Conservation (phyloP, 2,797 vertebrate species). For the Galaxias olidus region DNA sequence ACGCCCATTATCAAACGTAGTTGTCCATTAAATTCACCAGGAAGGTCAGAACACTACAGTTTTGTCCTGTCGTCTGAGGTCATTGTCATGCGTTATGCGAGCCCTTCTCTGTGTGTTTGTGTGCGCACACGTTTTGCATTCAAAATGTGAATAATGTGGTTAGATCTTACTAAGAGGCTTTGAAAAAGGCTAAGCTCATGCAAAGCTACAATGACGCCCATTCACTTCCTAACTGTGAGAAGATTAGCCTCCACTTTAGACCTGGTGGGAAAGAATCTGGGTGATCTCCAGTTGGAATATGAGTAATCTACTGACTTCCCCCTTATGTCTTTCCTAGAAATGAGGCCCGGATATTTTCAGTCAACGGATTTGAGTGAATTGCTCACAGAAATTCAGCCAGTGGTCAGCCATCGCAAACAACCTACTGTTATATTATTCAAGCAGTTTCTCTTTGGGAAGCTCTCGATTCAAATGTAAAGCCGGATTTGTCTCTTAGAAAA, state of each 20-base stretch:
- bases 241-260: conserved; percentile 54
- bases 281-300: conserved; percentile 26
- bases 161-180: conserved; percentile 71
- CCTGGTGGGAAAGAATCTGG: conserved; percentile 56
- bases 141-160: conserved; percentile 70
- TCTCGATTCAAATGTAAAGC: no score
- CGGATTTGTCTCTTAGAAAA: no score
- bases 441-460: no score
- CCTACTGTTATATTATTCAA: no score
- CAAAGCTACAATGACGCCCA: conserved; percentile 67
- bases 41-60: conserved; percentile 42
- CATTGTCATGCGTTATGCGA: conserved; percentile 50
- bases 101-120: conserved; percentile 40
- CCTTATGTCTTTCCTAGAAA: conserved; percentile 38
- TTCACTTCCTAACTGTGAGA: conserved; percentile 61
- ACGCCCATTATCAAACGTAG: conserved; percentile 30
- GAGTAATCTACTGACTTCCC: conserved; percentile 43
- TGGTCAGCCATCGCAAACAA: no score
- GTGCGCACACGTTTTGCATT: conserved; percentile 52
- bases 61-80: conserved; percentile 41
- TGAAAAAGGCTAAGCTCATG: conserved; percentile 71
- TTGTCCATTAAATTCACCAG: conserved; percentile 20
- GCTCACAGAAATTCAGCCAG: no score
- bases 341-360: background rate
- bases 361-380: background rate